Conservation (phyloP, 2,113 vertebrate genomes). For the Suncus etruscus region DNA sequence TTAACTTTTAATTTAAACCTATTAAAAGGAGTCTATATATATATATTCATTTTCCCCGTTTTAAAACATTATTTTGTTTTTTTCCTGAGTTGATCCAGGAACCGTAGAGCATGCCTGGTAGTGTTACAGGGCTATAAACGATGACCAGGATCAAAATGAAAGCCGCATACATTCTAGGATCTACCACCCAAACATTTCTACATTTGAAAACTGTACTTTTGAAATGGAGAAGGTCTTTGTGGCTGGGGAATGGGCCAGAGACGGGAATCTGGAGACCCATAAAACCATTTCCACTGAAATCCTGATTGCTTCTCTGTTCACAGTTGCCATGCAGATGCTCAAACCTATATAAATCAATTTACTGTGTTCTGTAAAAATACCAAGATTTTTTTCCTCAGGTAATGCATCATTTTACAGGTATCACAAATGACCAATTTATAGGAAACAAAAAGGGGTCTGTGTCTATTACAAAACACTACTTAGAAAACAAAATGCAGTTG, state of each 20-base stretch:
- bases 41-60: not conserved
- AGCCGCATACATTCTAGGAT: too few relatives aligned
- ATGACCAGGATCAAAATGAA: too few relatives aligned
- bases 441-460: not conserved
- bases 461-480: not conserved
- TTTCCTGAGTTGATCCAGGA: too few relatives aligned
- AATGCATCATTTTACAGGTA: not conserved
- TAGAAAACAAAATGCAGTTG: too few relatives aligned
- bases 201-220: not conserved
- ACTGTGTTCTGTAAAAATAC: not conserved
- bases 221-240: not conserved
- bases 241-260: not conserved
- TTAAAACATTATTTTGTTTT: too few relatives aligned
- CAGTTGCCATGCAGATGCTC: not conserved
- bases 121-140: too few relatives aligned
- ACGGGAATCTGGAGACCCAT: not conserved
- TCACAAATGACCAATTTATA: constrained; percentile 12
- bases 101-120: too few relatives aligned
- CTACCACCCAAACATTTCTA: not conserved
- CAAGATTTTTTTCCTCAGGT: not conserved
- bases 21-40: not conserved
- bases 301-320: accelerated
- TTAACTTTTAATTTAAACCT: not conserved
- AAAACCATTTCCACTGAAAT: not conserved
- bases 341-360: not conserved